A percentile compares a stretch with the other conserved stretches of the same genome.
Evolutionary conservation across 2,797 vertebrate genomes (phyloP).

Genomic region (Uromys caudimaculatus): DNA sequence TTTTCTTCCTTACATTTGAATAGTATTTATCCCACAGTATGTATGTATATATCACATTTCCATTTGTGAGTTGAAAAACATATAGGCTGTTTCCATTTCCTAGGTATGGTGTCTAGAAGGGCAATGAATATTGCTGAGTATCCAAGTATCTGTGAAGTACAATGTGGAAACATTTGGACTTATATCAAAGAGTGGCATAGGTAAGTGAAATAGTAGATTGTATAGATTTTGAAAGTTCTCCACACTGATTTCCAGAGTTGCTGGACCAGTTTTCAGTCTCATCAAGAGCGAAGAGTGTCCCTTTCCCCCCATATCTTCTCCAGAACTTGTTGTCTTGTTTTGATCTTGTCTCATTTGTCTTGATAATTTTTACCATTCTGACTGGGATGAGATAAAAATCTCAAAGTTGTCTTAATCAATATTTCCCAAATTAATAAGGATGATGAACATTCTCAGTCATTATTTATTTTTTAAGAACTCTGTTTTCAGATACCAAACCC

Average conservation of each 20-base stretch:
- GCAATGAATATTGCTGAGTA: neutral
- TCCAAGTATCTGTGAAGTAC: neutral
- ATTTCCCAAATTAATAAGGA: neutral
- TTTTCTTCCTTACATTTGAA: neutral
- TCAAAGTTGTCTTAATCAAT: neutral
- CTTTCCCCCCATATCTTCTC: neutral
- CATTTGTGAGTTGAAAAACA: neutral
- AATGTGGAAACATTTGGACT: neutral
- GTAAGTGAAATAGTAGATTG: neutral
- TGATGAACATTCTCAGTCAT: neutral
- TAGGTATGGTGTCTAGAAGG: neutral
- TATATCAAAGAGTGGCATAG: neutral
- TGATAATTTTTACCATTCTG: neutral
- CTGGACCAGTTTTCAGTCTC: neutral
- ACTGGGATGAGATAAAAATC: neutral
- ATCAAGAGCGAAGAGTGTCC: neutral
- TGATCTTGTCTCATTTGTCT: neutral
- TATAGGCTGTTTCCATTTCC: neutral
- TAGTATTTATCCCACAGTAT: neutral
- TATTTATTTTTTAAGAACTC: neutral
- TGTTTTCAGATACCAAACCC: neutral
- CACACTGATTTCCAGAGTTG: neutral
- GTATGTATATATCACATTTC: neutral
- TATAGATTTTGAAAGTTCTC: neutral
- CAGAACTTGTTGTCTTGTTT: neutral